Percentiles rank a stretch among this genome's conserved stretches.
Conservation (phyloP, 2,888 invertebrate genomes). For the Catotricha subobsoleta region DNA sequence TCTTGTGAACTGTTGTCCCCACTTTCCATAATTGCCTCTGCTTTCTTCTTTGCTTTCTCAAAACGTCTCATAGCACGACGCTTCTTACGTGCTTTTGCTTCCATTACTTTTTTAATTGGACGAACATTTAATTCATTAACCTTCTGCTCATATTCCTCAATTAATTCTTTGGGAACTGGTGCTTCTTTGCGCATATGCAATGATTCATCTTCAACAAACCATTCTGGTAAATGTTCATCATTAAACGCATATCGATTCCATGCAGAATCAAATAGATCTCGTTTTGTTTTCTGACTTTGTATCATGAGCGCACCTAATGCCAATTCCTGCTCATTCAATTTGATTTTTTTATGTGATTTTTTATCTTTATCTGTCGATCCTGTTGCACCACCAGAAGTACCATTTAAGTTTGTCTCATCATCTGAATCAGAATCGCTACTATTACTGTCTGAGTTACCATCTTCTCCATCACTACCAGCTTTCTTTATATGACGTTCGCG, state of each 20-base stretch:
- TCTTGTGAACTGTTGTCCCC: constrained; percentile 80
- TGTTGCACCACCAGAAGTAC: constrained; percentile 35
- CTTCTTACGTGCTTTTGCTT: constrained; percentile 97
- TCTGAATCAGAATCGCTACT: constrained; percentile 19
- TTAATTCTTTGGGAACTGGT: constrained; percentile 70
- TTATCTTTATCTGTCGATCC: constrained; percentile 16
- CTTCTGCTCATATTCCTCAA: constrained; percentile 68
- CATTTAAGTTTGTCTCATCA: constrained; percentile 44
- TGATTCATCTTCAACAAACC: constrained; percentile 90
- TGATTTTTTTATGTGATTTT: constrained; percentile 41
- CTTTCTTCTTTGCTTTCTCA: constrained; percentile 89
- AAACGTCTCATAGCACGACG: constrained; percentile 67
- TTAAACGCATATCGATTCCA: constrained; percentile 91
- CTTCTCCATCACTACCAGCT: constrained; percentile 5
- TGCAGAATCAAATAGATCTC: constrained; percentile 76
- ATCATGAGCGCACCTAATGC: constrained; percentile 85
- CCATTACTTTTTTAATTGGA: constrained; percentile 94
- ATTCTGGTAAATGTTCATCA: constrained; percentile 80
- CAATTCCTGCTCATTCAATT: constrained; percentile 69
- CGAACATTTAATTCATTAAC: constrained; percentile 76
- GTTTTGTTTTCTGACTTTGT: constrained; percentile 73
- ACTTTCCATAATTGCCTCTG: constrained; percentile 83
- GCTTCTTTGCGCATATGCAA: constrained; percentile 70
- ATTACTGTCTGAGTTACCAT: constrained; percentile 3
- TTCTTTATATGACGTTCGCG: constrained; percentile 20